These are phyloP conservation scores for Synergus japonicus DNA, from an alignment of 2,888 invertebrate genomes.

Conservation along the genomic window DNA sequence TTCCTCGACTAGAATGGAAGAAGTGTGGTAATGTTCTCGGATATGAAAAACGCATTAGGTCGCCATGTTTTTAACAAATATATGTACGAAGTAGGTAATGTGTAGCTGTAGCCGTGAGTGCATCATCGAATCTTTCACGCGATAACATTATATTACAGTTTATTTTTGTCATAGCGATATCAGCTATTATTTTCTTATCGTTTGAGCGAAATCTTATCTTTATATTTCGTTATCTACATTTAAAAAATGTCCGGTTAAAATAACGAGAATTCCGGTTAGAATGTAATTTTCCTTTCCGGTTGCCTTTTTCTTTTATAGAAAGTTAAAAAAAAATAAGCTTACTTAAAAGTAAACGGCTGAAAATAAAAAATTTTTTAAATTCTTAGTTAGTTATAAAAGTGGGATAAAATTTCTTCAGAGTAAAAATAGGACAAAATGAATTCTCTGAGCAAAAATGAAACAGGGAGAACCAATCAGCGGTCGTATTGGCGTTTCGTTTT, in stretches of 20 bases:
- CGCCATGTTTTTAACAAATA: slow-evolving; percentile 14
- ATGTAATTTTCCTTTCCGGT: no score
- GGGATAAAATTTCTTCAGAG: background rate
- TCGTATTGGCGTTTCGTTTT: no score
- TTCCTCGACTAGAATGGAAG: slow-evolving; percentile 24
- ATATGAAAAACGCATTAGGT: slow-evolving; percentile 41
- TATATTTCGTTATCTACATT: background rate
- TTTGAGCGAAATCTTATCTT: slow-evolving; percentile 2
- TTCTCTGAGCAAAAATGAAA: no score
- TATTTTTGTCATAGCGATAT: slow-evolving; percentile 30
- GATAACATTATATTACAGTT: slow-evolving; percentile 31
- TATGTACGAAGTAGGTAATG: background rate
- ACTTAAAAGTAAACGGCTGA: no score
- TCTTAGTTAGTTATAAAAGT: no score
- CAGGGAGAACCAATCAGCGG: no score
- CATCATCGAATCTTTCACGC: slow-evolving; percentile 34
- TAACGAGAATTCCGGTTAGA: background rate
- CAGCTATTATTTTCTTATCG: slow-evolving; percentile 32
- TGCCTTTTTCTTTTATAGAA: no score
- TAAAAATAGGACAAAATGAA: no score
- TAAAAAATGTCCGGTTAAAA: background rate
- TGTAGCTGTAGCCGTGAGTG: background rate
- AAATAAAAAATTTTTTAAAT: no score
- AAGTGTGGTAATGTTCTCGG: slow-evolving; percentile 35
- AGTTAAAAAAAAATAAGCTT: background rate